Evolutionary conservation across 2,888 invertebrate species (phyloP), one percentile per base, ranked within the genome.

Genomic region (Sinopyrophorus schimmeli): DNA sequence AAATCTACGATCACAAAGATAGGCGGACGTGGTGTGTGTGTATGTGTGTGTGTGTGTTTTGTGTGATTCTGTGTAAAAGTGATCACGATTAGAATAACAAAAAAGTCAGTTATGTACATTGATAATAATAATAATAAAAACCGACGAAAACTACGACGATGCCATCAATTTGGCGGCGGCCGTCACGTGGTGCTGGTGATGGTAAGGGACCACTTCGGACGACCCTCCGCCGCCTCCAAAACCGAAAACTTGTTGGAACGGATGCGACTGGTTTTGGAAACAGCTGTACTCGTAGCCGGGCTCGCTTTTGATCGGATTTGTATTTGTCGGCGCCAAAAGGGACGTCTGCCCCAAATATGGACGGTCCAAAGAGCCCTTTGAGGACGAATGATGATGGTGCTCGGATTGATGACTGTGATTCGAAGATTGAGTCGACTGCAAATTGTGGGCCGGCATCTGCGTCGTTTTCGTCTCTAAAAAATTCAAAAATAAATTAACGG

Each of bases 81-180:
- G 53, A 55, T 57, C 50, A 57, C 53, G 43, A 53, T 43, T 47
- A 47, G 21, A 20, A 37, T 12, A 17, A 42, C 20, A 34, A 23
- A 12, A 18, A 23, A 15, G 31, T 42, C 18, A 32, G 12, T 3
- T 28, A 14, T 14, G n/a, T n/a, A n/a, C n/a, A n/a, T n/a, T n/a
- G n/a, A 28, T 28, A 28, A 12, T n/a, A 16, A 31, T 5, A 21
- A 2, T 21, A 3, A 21, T 21, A 31, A 20, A 32, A 12, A 20
- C 12, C 7, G 11, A 27, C 7, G 16, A 35, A 7, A 39, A 40
- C 77, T 86, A 89, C 72, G 89, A 88, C 44, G 89, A 87, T 6
- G 89, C 89, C 83, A 90, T 87, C 54, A 89, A 77, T 70, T 89
- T 89, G 44, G 89, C 88, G 49, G 89, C 87, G 53, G 88, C 87